Percentiles rank a stretch among this genome's conserved stretches.
Evolutionary conservation across 2,113 vertebrate genomes (phyloP).

Genomic region (Indicator indicator): DNA sequence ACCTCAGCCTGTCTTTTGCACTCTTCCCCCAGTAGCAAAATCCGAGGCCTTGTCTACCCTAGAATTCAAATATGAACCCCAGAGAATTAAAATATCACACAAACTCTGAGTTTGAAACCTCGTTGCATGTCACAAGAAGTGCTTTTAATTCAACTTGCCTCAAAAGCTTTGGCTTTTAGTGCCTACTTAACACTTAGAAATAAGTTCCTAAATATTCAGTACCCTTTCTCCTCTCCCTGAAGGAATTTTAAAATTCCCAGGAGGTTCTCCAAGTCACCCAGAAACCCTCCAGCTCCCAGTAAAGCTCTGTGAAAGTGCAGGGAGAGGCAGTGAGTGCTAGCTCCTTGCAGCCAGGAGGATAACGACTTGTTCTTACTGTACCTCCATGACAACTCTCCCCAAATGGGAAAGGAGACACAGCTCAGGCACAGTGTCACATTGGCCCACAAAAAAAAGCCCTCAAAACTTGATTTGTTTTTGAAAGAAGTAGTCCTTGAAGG

Average conservation of each 20-base stretch:
- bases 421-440: accelerated
- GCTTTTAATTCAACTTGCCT: conserved; percentile 15
- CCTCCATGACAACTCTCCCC: neutral
- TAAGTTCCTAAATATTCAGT: conserved; percentile 20
- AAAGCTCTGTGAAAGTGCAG: neutral
- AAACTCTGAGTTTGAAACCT: neutral
- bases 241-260: conserved; percentile 23
- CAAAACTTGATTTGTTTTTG: neutral
- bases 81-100: neutral
- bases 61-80: too few relatives aligned
- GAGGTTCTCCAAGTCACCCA: conserved; percentile 20
- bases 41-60: neutral
- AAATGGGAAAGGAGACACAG: accelerated
- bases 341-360: neutral
- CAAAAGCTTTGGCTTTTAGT: conserved; percentile 17
- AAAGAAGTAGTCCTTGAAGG: neutral
- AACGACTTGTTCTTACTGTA: neutral
- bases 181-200: conserved; percentile 11
- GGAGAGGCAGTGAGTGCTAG: neutral
- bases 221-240: neutral
- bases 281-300: neutral
- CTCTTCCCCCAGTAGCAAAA: neutral
- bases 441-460: neutral
- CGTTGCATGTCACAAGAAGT: neutral
- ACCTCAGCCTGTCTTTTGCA: neutral